Base-by-base conservation (phyloP, 2,113 vertebrate genomes). In the Galeopterus variegatus region DNA sequence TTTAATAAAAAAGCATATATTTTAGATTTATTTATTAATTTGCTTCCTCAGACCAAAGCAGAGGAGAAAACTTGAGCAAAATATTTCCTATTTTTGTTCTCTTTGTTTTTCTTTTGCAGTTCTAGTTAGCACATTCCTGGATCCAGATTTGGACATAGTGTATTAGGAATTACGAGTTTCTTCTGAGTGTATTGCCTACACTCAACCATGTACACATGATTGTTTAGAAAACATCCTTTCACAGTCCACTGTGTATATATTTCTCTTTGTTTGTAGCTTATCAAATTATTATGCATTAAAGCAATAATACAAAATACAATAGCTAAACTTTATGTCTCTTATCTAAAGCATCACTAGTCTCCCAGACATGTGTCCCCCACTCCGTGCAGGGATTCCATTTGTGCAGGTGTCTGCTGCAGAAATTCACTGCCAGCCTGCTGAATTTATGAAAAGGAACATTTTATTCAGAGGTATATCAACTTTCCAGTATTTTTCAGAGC, bases 141-240 rank as follows among this genome's bases (percentile, higher is more conserved):
- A 62, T 87, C 31, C 83, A 64, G 52, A 62, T 56, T 33, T 87
- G 19, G 88, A 70, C 0, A 69, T 5, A 41, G 1, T 31, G 4
- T 1, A 15, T 36, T 94, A 28, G 7, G 48, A 83, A 83, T 77
- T 83, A 70, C 13, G 26, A 60, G 76, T 48, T 83, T 88, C 28
- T 85, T 79, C 10, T 45, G 45, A 69, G 9, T 83, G 8, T 88
- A 41, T 70, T 83, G 18, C 48, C 36, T 90, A 50, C 0, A 77
- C 33, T 69, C 26, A 85, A 15, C 45, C 45, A 56, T 56, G 83
- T 70, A 58, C 26, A 76, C 13, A 36, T 82, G 31, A 67, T 14
- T 18, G 1, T 91, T 93, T 90, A 77, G n/a, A 70, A 85, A 93
- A 95, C 85, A 36, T 60, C 15, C 33, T 75, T 85, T 80, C 21